Conservation (phyloP, 2,797 vertebrate genomes). For the Myotis pilosus region DNA sequence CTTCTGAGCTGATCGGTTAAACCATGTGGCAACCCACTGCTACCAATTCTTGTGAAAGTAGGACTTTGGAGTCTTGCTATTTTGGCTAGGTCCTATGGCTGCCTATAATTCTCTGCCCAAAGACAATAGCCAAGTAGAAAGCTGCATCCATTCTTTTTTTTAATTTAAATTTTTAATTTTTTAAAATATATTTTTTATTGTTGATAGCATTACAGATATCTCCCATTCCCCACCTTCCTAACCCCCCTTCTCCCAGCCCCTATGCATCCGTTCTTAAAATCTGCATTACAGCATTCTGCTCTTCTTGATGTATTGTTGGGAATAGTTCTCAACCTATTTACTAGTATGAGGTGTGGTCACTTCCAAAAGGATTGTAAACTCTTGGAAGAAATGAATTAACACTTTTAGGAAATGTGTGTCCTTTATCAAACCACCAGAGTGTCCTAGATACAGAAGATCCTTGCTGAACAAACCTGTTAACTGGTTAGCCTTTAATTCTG, state of each 20-base stretch:
- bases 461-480: background rate
- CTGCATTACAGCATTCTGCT: background rate
- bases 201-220: too few relatives aligned
- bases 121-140: background rate
- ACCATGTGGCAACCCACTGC: background rate
- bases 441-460: background rate
- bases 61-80: background rate
- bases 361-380: background rate
- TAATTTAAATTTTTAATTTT: too few relatives aligned
- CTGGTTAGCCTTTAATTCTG: background rate
- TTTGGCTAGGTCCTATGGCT: background rate
- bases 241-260: too few relatives aligned
- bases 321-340: slow-evolving; percentile 14
- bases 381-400: background rate
- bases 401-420: background rate
- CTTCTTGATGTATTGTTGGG: background rate
- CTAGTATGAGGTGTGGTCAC: background rate
- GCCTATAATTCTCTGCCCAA: background rate
- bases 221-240: too few relatives aligned
- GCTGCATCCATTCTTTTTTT: background rate
- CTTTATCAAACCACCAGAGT: slow-evolving; percentile 17
- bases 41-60: background rate
- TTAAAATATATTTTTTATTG: too few relatives aligned
- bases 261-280: background rate
- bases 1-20: background rate